Base-by-base conservation (phyloP, 2,113 vertebrate species). In the Andinoacara biseriatus region DNA sequence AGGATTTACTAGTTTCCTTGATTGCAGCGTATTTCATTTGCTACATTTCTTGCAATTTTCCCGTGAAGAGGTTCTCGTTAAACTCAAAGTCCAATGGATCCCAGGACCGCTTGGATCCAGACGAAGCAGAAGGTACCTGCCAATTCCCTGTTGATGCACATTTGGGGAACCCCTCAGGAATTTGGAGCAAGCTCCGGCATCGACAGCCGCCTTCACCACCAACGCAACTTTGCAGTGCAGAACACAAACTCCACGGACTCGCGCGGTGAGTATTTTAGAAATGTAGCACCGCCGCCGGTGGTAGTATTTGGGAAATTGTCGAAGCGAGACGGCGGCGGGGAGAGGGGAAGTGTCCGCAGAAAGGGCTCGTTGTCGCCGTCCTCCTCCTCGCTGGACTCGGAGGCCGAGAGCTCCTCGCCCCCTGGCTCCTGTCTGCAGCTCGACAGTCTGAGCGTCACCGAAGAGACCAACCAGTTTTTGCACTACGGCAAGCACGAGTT, bases 81-180 rank as follows among this genome's bases (percentile, higher is more conserved):
- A 90, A 87, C 83, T 92, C 90, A 93, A 26, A 90, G 85, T 96
- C 95, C 95, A 94, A 98, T 99, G 98, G 98, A 99, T 97, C 96
- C 96, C 93, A 96, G 97, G 94, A 97, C 97, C 94, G 96, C 96
- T 95, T 99, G 98, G 97, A 97, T 98, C 93, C 97, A 98, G 95
- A 96, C 97, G 75, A 97, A 99, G 92, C 97, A 99, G 95, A 97
- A 97, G 93, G 97, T 97, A 95, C 97, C 97, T 92, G 97, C 97
- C 93, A 98, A 96, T 95, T 96, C 97, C 91, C 95, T 97, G 91
- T 98, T 97, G 97, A 98, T 98, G 97, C 96, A 97, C 92, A 96
- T 97, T 95, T 98, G 97, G 98, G 96, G 97, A 93, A 97, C 96
- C 92, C 96, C 97, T 95, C 97, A 97, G 95, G 97, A 96, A 90